Percentiles rank a stretch among this genome's conserved stretches.
Evolutionary conservation across 2,113 vertebrate genomes (phyloP).

Genomic region (Podarcis muralis): DNA sequence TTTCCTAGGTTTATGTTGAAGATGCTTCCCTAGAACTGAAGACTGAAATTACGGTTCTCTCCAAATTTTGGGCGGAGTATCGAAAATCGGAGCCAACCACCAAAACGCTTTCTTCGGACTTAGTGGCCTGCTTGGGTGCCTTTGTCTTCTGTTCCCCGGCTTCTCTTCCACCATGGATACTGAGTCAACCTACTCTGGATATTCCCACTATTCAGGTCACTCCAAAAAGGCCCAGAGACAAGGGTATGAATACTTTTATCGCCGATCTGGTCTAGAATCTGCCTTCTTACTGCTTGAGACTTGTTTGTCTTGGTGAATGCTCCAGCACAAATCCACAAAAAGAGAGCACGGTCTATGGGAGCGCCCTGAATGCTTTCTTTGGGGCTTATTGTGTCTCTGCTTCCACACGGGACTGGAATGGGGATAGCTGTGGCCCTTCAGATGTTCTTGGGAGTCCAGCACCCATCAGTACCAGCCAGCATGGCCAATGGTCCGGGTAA

Average conservation of each 20-base stretch:
- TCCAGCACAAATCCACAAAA: neutral
- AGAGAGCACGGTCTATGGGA: neutral
- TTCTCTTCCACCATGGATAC: constrained; percentile 89
- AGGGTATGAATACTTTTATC: constrained; percentile 79
- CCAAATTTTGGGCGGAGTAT: constrained; percentile 47
- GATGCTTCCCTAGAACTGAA: constrained; percentile 28
- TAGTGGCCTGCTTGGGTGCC: constrained; percentile 36
- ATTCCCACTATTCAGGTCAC: constrained; percentile 94
- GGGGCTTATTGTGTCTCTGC: neutral
- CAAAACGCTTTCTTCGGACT: constrained; percentile 58
- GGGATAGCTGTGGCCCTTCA: too few relatives aligned
- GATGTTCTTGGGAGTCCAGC: too few relatives aligned
- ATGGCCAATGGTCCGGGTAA: too few relatives aligned
- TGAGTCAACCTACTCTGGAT: constrained; percentile 94
- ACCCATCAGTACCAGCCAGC: too few relatives aligned
- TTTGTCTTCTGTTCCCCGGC: constrained; percentile 20
- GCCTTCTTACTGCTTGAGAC: neutral
- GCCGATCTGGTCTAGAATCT: neutral
- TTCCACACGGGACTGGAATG: too few relatives aligned
- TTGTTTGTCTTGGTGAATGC: neutral
- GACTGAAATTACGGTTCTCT: constrained; percentile 21
- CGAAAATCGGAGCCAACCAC: constrained; percentile 39
- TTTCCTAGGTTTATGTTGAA: constrained; percentile 36
- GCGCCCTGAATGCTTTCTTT: neutral
- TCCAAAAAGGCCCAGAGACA: constrained; percentile 93